phyloP scores from a whole-genome alignment of 2,888 invertebrate species.

The Nysson spinosus region DNA sequence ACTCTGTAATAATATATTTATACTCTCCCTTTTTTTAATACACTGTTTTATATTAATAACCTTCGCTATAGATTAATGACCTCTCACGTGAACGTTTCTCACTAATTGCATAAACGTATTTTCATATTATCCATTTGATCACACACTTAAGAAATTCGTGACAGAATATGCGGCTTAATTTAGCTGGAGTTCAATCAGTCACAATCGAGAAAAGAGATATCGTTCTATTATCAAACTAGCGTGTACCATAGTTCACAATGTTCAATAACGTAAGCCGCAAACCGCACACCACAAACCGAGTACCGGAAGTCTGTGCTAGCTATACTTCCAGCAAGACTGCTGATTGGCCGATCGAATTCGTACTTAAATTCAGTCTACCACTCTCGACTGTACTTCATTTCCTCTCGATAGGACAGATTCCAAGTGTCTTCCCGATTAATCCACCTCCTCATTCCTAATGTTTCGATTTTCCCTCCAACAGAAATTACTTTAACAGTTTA shows the following conservation, averaged over 20 bases:
- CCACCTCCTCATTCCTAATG: constrained; percentile 1
- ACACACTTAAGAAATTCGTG: no score
- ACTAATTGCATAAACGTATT: no score
- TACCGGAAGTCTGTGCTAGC: constrained; percentile 43
- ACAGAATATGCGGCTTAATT: no score
- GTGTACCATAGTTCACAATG: constrained; percentile 41
- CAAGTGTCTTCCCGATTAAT: constrained; percentile 11
- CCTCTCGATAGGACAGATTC: constrained; percentile 22
- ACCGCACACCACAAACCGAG: constrained; percentile 54
- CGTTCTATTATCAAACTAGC: constrained; percentile 14
- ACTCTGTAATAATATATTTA: no score
- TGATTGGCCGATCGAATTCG: constrained; percentile 47
- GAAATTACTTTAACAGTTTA: constrained; percentile 33
- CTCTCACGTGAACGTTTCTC: no score
- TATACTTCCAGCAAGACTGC: constrained; percentile 36
- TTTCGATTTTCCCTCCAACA: constrained; percentile 23
- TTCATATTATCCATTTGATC: no score
- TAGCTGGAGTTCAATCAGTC: no score
- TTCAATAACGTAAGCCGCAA: constrained; percentile 53
- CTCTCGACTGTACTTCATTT: constrained; percentile 35
- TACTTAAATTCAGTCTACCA: constrained; percentile 52
- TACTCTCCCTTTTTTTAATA: no score
- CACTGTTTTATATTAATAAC: no score
- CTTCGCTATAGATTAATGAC: no score
- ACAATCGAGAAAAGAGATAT: no score